These are phyloP conservation scores for Clinocottus analis DNA, from an alignment of 2,113 vertebrate species.

Conservation along the genomic window DNA sequence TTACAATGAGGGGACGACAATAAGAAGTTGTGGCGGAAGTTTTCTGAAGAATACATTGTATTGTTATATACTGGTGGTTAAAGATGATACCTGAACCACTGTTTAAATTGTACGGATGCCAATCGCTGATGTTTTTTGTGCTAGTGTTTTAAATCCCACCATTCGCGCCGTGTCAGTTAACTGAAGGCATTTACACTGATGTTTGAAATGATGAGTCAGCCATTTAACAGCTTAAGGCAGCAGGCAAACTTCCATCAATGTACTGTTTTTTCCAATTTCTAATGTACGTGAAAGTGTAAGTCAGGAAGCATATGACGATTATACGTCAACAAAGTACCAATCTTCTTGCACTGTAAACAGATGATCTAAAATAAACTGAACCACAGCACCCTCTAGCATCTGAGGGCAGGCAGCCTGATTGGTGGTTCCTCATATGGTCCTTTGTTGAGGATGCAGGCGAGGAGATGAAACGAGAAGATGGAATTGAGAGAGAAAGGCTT, in stretches of 20 bases:
- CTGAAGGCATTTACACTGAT: neutral
- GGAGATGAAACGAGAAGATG: slow-evolving; percentile 5
- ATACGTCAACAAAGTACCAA: neutral
- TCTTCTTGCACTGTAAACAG: neutral
- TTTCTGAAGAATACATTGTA: neutral
- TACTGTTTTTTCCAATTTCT: neutral
- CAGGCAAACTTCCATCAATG: neutral
- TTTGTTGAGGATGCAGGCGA: neutral
- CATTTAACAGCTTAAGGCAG: neutral
- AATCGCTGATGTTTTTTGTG: neutral
- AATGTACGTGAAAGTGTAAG: neutral
- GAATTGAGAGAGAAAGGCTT: neutral
- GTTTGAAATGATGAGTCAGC: neutral
- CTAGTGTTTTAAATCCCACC: neutral
- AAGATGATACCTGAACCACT: neutral
- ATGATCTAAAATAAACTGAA: neutral
- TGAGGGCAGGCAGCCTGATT: neutral
- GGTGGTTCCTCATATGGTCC: neutral
- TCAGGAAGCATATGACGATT: neutral
- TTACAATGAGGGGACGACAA: neutral
- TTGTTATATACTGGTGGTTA: neutral
- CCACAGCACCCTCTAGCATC: neutral
- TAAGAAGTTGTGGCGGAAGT: neutral
- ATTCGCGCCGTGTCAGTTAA: neutral
- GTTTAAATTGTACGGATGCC: neutral